Evolutionary conservation across 1,140 invertebrate genomes (phyloP).

Genomic region (Drosophila fuyamai): DNA sequence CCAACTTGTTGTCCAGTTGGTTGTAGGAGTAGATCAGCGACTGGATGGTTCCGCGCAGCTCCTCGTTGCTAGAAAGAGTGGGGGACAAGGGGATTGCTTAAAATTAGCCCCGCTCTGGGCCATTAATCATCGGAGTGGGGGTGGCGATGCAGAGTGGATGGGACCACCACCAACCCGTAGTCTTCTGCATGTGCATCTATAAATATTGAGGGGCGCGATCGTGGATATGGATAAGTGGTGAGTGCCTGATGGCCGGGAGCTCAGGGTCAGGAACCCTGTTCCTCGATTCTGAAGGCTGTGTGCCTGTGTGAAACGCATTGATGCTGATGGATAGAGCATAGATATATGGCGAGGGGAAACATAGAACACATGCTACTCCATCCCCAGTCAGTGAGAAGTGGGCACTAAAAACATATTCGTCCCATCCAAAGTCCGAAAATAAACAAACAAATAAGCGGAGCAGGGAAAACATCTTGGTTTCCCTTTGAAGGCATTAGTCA

Average conservation of each 20-base stretch:
- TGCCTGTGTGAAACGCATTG: slow-evolving; percentile 57
- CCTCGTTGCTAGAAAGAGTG: slow-evolving; percentile 88
- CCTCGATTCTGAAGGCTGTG: slow-evolving; percentile 25
- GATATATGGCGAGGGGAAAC: slow-evolving; percentile 4
- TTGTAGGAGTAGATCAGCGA: slow-evolving; percentile 93
- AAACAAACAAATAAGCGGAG: slow-evolving; percentile 69
- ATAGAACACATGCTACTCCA: slow-evolving; percentile 44
- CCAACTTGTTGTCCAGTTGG: slow-evolving; percentile 92
- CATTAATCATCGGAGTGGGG: slow-evolving; percentile 50
- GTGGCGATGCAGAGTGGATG: not conserved
- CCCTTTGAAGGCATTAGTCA: slow-evolving; percentile 71
- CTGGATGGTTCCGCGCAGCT: slow-evolving; percentile 92
- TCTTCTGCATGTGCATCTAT: slow-evolving; percentile 26
- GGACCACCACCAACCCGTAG: slow-evolving; percentile 24
- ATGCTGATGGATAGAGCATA: slow-evolving; percentile 62
- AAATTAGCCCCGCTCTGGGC: slow-evolving; percentile 39
- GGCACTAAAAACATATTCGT: slow-evolving; percentile 39
- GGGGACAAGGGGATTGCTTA: slow-evolving; percentile 22
- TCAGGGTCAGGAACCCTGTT: slow-evolving; percentile 79
- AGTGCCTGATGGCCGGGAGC: slow-evolving; percentile 20
- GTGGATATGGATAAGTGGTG: slow-evolving; percentile 13
- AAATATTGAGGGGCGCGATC: slow-evolving; percentile 47
- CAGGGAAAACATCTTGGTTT: slow-evolving; percentile 58
- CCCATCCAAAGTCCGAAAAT: slow-evolving; percentile 58
- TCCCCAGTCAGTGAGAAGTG: slow-evolving; percentile 50